phyloP scores from a whole-genome alignment of 1,140 invertebrate species.

The Triops longicaudatus region DNA sequence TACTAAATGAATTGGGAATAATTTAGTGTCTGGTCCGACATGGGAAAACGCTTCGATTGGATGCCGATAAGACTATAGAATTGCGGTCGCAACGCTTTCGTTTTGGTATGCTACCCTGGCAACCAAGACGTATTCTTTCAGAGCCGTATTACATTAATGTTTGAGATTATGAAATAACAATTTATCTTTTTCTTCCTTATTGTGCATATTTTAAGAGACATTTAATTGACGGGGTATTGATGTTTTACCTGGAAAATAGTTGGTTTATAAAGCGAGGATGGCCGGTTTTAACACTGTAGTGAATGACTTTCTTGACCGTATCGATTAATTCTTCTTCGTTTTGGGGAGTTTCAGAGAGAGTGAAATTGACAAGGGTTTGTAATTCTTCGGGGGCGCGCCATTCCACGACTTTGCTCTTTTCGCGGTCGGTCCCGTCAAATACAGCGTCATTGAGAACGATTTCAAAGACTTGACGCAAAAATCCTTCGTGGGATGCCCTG shows the following conservation, averaged over 20 bases:
- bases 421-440: slow-evolving; percentile 59
- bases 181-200: no score
- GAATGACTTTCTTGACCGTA: slow-evolving; percentile 56
- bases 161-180: neutral
- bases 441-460: slow-evolving; percentile 62
- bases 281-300: slow-evolving; percentile 76
- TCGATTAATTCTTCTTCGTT: slow-evolving; percentile 57
- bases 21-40: neutral
- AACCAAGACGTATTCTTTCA: neutral
- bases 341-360: slow-evolving; percentile 48
- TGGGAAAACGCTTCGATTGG: neutral
- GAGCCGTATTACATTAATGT: neutral
- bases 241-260: slow-evolving; percentile 53
- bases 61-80: neutral
- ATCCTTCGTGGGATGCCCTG: slow-evolving; percentile 55
- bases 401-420: slow-evolving; percentile 53
- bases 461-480: slow-evolving; percentile 58
- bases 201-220: neutral
- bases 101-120: neutral
- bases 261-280: slow-evolving; percentile 82
- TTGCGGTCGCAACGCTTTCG: neutral
- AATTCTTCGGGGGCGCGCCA: slow-evolving; percentile 62
- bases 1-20: neutral
- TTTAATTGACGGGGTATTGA: neutral
- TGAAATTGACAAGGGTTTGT: slow-evolving; percentile 54